Evolutionary conservation across 2,888 invertebrate species (phyloP), one percentile per base, ranked within the genome.

Genomic region (Diarsia rubi): DNA sequence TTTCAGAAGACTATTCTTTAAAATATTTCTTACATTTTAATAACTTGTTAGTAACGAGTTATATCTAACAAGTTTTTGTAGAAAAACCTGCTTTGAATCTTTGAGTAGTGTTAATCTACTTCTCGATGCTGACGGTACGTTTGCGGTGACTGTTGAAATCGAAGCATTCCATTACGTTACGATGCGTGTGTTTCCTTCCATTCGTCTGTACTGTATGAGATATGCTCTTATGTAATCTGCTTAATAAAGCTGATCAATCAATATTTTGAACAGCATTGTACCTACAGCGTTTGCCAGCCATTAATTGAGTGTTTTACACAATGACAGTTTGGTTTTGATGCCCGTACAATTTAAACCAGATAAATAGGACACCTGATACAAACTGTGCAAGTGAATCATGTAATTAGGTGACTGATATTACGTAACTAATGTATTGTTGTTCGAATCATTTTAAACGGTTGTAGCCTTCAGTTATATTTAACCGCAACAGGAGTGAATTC

Each of bases 401-500:
- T 27, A 11, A n/a, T 73, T n/a, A 42, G 9, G 27, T 47, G 27
- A 65, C 45, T 49, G n/a, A 75, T 27, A 54, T 37, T 24, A 57
- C 8, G 4, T 24, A 44, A 11, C 47, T n/a, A 64, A 62, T 31
- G 24, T 45, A 24, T 6, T 21, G 52, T 62, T 69, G 11, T 62
- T 75, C 1, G 19, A 42, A 21, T 19, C 45, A 42, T 19, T 1
- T 16, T 21, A 42, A 42, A 63, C 16, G n/a, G n/a, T 42, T 70
- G 19, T 8, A 44, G 19, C 19, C 16, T 11, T 16, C 16, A 69
- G 37, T 71, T 47, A 54, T 9, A 49, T n/a, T n/a, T n/a, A 63
- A 76, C 79, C 62, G 24, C 76, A 76, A 42, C 0, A 63, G 4
- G 42, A 57, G 19, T 49, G 31, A 44, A 31, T 42, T 49, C 21